A percentile compares a stretch with the other conserved stretches of the same genome.
phyloP scores from a whole-genome alignment of 2,113 vertebrate species.

The Aphelocoma coerulescens region DNA sequence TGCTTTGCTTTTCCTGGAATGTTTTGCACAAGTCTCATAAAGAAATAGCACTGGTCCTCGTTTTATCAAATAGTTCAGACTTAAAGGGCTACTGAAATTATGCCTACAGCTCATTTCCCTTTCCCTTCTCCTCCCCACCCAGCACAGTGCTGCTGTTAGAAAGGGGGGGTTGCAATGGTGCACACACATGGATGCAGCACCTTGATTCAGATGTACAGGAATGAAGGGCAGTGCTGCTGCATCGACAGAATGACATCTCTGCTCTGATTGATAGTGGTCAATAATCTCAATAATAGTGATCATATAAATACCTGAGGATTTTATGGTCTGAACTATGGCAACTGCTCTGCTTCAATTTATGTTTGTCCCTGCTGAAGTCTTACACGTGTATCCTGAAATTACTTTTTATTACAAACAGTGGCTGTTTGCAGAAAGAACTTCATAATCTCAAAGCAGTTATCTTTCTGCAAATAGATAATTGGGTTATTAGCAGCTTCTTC shows the following conservation, averaged over 20 bases:
- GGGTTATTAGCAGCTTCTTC: not conserved
- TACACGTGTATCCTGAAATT: not conserved
- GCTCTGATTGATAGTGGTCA: not conserved
- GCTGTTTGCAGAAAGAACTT: not conserved
- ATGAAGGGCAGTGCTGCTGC: not conserved
- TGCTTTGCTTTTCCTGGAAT: not conserved
- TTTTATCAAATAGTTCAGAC: not conserved
- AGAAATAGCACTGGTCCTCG: not conserved
- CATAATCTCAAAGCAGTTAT: not conserved
- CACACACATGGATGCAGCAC: not conserved
- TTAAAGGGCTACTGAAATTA: not conserved
- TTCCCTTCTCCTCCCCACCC: not conserved
- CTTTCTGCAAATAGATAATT: not conserved
- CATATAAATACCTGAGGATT: not conserved
- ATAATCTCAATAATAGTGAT: not conserved
- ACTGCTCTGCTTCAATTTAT: not conserved
- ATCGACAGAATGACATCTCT: not conserved
- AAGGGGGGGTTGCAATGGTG: not conserved
- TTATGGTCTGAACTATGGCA: not conserved
- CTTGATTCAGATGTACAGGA: not conserved
- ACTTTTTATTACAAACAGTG: not conserved
- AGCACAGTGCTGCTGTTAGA: not conserved
- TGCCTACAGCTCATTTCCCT: not conserved
- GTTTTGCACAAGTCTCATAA: not conserved
- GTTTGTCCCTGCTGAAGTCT: not conserved